Evolutionary conservation across 2,888 invertebrate species (phyloP).

Genomic region (Nezara viridula): DNA sequence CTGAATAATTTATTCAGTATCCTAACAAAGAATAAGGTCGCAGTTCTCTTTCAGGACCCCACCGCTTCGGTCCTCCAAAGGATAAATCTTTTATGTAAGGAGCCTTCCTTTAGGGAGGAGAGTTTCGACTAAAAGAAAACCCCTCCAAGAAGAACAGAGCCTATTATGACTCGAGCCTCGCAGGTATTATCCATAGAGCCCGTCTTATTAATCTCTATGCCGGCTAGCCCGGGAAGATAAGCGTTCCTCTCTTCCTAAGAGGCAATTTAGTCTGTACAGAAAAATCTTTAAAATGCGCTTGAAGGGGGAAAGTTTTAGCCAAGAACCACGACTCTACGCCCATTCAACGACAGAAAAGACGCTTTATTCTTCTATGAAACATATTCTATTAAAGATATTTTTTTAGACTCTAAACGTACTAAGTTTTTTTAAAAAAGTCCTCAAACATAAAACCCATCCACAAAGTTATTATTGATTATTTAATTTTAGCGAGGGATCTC

Average conservation of each 20-base stretch:
- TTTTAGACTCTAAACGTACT: neutral
- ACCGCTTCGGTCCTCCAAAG: neutral
- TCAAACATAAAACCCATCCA: too few species aligned
- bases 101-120: neutral
- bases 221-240: neutral
- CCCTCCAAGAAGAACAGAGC: neutral
- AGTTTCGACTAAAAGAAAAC: neutral
- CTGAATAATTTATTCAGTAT: neutral
- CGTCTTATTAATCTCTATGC: constrained; percentile 22
- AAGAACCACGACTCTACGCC: neutral
- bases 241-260: neutral
- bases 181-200: constrained; percentile 15
- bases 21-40: constrained; percentile 11
- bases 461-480: too few species aligned
- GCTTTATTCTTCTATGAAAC: neutral
- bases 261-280: neutral
- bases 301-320: neutral
- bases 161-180: neutral
- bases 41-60: neutral
- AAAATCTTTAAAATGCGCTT: constrained; percentile 33
- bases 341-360: neutral
- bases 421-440: neutral
- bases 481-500: too few species aligned
- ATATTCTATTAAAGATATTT: neutral
- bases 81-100: constrained; percentile 23